Conservation (phyloP, 2,888 invertebrate genomes). For the Zhuqinia jingwanae region DNA sequence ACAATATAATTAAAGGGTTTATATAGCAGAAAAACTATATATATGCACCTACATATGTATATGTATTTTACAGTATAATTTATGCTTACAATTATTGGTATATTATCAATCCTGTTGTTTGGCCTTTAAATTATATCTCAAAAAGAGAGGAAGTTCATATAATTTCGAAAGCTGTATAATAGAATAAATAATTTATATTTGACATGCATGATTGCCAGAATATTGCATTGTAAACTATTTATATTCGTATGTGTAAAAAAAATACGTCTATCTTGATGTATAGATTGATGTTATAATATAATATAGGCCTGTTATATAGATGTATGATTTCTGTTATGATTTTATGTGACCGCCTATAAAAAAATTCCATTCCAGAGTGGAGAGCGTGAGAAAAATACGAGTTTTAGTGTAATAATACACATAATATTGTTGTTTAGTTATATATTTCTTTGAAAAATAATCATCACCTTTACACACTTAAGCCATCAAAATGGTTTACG, state of each 20-base stretch:
- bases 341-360: no score
- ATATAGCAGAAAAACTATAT: no score
- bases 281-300: no score
- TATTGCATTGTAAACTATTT: background rate
- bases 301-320: no score
- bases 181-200: background rate
- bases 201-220: background rate
- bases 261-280: background rate
- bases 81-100: no score
- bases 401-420: background rate
- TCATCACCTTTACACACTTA: slow-evolving; percentile 6
- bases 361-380: background rate
- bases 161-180: background rate
- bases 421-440: background rate
- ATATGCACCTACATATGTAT: no score
- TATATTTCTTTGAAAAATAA: background rate
- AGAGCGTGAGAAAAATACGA: background rate
- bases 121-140: slow-evolving; percentile 26
- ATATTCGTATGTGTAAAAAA: no score
- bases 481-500: slow-evolving; percentile 59
- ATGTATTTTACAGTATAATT: no score
- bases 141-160: slow-evolving; percentile 9
- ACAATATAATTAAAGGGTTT: no score
- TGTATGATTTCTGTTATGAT: background rate
- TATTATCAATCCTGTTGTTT: background rate